Percentiles rank a stretch among this genome's conserved stretches.
These are phyloP conservation scores for Babyrousa celebensis DNA, from an alignment of 2,797 vertebrate genomes.

Conservation along the genomic window DNA sequence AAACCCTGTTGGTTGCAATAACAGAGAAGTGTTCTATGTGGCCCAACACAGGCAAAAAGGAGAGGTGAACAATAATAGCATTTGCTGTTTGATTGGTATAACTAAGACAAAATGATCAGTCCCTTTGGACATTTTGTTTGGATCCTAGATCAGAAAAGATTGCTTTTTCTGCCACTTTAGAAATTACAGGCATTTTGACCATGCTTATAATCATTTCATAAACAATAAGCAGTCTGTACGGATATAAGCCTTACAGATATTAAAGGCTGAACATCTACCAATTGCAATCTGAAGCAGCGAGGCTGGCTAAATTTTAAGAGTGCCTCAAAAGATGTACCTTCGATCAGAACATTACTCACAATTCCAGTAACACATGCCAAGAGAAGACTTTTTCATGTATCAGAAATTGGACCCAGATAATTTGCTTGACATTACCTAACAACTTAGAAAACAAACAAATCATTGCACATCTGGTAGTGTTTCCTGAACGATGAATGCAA, in stretches of 20 bases:
- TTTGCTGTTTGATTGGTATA: background rate
- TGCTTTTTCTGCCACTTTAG: constrained; percentile 22
- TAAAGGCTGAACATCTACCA: constrained; percentile 70
- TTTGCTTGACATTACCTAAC: constrained; percentile 72
- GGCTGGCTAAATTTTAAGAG: constrained; percentile 46
- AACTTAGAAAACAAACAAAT: constrained; percentile 73
- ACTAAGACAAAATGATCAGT: background rate
- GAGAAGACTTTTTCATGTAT: constrained; percentile 10
- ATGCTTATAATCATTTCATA: constrained; percentile 63
- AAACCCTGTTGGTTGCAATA: background rate
- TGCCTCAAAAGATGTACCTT: constrained; percentile 60
- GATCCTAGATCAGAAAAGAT: background rate
- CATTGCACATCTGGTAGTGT: constrained; percentile 31
- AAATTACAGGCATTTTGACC: constrained; percentile 52
- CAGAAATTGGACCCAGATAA: constrained; percentile 35
- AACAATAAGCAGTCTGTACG: background rate
- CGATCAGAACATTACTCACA: constrained; percentile 56
- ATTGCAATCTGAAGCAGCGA: constrained; percentile 14
- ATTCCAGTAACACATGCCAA: constrained; percentile 66
- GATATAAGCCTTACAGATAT: constrained; percentile 26
- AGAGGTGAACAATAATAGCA: background rate
- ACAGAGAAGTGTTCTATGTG: background rate
- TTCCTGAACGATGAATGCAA: constrained; percentile 64
- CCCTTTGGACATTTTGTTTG: constrained; percentile 49
- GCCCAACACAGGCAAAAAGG: background rate